These are phyloP conservation scores for Cephalopholis sonnerati DNA, from an alignment of 2,113 vertebrate genomes.

Conservation along the genomic window DNA sequence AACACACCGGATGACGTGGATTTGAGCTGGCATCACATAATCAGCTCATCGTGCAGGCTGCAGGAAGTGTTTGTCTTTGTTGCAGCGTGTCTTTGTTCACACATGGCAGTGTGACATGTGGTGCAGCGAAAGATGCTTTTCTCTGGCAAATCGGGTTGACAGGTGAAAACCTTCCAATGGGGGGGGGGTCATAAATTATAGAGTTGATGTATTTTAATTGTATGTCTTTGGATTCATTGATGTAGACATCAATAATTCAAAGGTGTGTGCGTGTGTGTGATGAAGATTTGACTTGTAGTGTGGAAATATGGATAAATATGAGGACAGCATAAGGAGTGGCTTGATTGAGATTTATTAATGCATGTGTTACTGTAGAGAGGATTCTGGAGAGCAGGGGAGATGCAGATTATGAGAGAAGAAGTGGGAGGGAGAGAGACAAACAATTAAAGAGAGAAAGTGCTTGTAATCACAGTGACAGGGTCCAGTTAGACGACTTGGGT, in stretches of 20 bases:
- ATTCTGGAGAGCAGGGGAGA: neutral
- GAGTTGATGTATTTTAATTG: constrained; percentile 65
- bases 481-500: neutral
- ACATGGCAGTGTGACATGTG: constrained; percentile 38
- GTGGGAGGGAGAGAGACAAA: neutral
- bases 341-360: constrained; percentile 41
- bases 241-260: constrained; percentile 67
- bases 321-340: constrained; percentile 19
- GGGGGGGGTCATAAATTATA: constrained; percentile 59
- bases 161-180: constrained; percentile 55
- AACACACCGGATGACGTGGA: too few species aligned
- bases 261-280: constrained; percentile 26
- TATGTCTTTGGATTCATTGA: constrained; percentile 65
- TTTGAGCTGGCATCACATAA: constrained; percentile 15
- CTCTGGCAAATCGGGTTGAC: constrained; percentile 54
- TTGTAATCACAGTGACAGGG: constrained; percentile 15
- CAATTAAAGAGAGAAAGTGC: constrained; percentile 1
- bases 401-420: neutral
- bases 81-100: constrained; percentile 38
- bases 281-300: constrained; percentile 44
- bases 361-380: constrained; percentile 30
- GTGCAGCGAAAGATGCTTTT: constrained; percentile 31
- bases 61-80: constrained; percentile 39
- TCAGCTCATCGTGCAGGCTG: constrained; percentile 21
- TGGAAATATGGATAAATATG: constrained; percentile 46